A percentile compares a stretch with the other conserved stretches of the same genome.
Evolutionary conservation across 2,797 vertebrate genomes (phyloP).

Genomic region (Lemur catta): DNA sequence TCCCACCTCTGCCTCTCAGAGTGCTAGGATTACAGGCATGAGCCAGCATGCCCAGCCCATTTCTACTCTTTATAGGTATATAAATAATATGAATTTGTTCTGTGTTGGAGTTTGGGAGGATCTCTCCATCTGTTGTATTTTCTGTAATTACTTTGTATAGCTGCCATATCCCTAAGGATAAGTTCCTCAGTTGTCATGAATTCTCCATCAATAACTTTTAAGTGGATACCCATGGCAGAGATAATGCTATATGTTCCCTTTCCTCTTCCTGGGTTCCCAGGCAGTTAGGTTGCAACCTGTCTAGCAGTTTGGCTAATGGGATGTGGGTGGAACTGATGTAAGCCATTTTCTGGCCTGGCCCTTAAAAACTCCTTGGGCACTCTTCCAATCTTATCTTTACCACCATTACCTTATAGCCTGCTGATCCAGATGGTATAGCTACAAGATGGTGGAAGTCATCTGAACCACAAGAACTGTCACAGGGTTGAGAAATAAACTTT

Average conservation of each 20-base stretch:
- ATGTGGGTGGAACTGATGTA: background rate
- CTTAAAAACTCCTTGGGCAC: background rate
- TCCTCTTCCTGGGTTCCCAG: background rate
- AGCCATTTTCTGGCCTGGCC: background rate
- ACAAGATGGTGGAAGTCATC: background rate
- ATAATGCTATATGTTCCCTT: background rate
- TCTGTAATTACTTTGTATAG: background rate
- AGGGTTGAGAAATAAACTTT: background rate
- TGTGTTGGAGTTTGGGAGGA: background rate
- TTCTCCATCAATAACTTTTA: background rate
- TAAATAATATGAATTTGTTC: background rate
- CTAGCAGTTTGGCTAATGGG: background rate
- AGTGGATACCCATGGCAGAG: background rate
- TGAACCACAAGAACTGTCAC: background rate
- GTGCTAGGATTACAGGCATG: too few relatives aligned
- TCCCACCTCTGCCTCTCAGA: too few relatives aligned
- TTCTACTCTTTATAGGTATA: background rate
- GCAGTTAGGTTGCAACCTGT: background rate
- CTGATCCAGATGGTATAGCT: background rate
- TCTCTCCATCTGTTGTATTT: background rate
- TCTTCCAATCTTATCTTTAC: background rate
- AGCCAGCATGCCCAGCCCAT: too few relatives aligned
- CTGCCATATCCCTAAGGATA: background rate
- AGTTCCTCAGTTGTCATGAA: background rate
- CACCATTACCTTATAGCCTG: background rate